phyloP scores from a whole-genome alignment of 2,888 invertebrate species.

The Alloplasta piceator region DNA sequence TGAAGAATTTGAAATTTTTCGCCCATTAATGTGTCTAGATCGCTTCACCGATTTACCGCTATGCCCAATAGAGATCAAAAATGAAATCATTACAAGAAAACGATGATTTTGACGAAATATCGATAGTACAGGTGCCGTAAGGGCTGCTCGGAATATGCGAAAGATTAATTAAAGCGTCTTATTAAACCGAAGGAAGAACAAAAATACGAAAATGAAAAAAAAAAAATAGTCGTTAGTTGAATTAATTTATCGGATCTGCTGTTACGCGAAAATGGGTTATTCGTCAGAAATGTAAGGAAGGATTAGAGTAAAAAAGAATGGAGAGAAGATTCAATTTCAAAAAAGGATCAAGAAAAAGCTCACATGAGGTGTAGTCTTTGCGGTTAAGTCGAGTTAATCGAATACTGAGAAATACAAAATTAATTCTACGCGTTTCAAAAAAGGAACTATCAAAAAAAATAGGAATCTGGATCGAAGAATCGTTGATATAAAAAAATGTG shows the following conservation, averaged over 20 bases:
- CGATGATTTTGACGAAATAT: conserved; percentile 50
- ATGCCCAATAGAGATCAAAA: conserved; percentile 6
- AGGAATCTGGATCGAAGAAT: no score
- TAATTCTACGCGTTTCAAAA: not conserved
- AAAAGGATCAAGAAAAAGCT: not conserved
- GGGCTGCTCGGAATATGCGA: conserved; percentile 51
- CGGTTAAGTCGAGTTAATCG: no score
- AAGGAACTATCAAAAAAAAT: not conserved
- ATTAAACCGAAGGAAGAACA: conserved; percentile 20
- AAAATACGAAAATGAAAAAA: not conserved
- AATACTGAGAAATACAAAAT: no score
- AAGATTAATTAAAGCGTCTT: conserved; percentile 44
- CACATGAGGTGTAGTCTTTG: no score
- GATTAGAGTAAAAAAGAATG: not conserved
- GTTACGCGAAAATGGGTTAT: conserved; percentile 23
- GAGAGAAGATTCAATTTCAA: not conserved
- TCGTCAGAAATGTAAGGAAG: conserved; percentile 14
- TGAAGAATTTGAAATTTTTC: not conserved
- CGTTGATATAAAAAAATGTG: no score
- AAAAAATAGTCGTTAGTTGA: not conserved
- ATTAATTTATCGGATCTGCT: conserved; percentile 5
- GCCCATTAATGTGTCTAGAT: not conserved
- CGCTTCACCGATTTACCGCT: not conserved
- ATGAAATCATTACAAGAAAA: conserved; percentile 32
- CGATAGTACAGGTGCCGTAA: conserved; percentile 61